Evolutionary conservation across 2,888 invertebrate genomes (phyloP).

Genomic region (Caradrina clavipalpis): DNA sequence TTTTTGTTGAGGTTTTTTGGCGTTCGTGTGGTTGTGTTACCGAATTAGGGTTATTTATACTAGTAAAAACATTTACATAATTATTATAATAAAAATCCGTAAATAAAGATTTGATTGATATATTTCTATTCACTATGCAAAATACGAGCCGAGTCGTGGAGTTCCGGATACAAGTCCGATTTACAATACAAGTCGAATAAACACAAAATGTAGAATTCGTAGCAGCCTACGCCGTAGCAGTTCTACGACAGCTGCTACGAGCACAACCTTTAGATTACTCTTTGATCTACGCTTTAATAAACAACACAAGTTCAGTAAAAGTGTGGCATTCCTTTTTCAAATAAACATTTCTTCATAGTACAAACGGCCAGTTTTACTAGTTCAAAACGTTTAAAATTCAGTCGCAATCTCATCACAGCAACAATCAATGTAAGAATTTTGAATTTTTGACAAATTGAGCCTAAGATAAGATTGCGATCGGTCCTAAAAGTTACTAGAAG

Average conservation of each 20-base stretch:
- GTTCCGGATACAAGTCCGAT: neutral
- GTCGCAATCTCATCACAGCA: too few relatives aligned
- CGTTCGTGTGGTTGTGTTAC: neutral
- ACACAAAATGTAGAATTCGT: neutral
- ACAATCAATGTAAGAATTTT: too few relatives aligned
- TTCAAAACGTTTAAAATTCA: too few relatives aligned
- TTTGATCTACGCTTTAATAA: neutral
- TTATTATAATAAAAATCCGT: neutral
- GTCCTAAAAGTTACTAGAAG: too few relatives aligned
- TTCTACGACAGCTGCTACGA: slow-evolving; percentile 17
- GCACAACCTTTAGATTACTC: neutral
- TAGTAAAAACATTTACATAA: neutral
- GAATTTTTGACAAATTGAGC: too few relatives aligned
- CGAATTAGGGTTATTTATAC: neutral
- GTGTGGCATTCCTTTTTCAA: neutral
- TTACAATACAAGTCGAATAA: neutral
- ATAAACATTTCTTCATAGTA: neutral
- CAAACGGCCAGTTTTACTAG: too few relatives aligned
- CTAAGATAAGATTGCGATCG: too few relatives aligned
- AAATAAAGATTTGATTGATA: neutral
- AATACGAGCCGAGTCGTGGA: too few relatives aligned
- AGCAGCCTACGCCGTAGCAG: slow-evolving; percentile 43
- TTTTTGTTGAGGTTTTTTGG: neutral
- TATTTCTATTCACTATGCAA: too few relatives aligned
- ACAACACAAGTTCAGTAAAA: neutral